Evolutionary conservation across 2,113 vertebrate species (phyloP), one percentile per base, ranked within the genome.

Genomic region (Cromileptes altivelis): DNA sequence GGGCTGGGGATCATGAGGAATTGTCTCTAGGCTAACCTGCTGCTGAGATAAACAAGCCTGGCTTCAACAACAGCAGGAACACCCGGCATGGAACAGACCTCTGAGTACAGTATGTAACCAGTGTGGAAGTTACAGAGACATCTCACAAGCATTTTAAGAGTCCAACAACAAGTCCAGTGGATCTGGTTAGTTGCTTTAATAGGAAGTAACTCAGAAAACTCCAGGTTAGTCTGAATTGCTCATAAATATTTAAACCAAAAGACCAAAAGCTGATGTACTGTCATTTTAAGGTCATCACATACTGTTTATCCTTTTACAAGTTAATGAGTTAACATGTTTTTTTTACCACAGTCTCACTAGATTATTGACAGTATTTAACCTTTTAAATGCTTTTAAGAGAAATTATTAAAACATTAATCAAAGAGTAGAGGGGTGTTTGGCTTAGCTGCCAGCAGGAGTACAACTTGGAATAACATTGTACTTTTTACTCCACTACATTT

Each of bases 31-130:
- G 21, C 15, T 65, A 74, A 79, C 60, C 61, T 21, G 11, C 10
- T 19, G 12, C 37, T 0, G 18, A 72, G 78, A 80, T 71, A 69
- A 85, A 68, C 68, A 75, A 45, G 68, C 30, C 40, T 45, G 49
- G 12, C 45, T 15, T 56, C 15, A 23, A 50, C 40, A 19, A 75
- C 60, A 72, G 42, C 30, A 71, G n/a, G 33, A 78, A 10, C 55
- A 42, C 52, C 1, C 1, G 6, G 81, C 30, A 30, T 53, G 69
- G 53, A 69, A 10, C 50, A 53, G 61, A 55, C 15, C 8, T 58
- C 42, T 53, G 3, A 45, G 68, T 10, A 65, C 25, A 33, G 9
- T 42, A 27, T 27, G 45, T 70, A 17, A 50, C 18, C 4, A 25
- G 47, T 18, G 63, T 67, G 8, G 14, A 47, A 10, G 42, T 18